Conservation (phyloP, 2,888 invertebrate genomes). For the Microctonus brassicae region DNA sequence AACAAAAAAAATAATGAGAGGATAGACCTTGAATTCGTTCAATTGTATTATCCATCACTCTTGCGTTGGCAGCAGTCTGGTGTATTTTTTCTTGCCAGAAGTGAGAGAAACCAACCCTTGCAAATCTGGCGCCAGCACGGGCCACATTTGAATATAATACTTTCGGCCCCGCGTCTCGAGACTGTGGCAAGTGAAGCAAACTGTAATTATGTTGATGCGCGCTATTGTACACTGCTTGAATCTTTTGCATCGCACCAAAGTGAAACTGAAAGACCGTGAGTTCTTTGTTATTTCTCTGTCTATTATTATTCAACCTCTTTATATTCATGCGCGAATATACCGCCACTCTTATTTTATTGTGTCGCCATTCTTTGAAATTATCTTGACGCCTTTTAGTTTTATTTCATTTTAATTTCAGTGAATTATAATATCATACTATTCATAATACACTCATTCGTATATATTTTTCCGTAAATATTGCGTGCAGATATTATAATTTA, state of each 20-base stretch:
- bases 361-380: not conserved
- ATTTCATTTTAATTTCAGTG: not conserved
- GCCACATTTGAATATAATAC: conserved; percentile 67
- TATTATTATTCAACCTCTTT: conserved; percentile 28
- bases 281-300: conserved; percentile 35
- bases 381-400: not conserved
- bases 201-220: conserved; percentile 69
- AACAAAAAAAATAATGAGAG: not conserved
- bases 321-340: not conserved
- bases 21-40: conserved; percentile 2
- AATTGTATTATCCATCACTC: conserved; percentile 27
- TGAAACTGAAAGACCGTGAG: conserved; percentile 46
- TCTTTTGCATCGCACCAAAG: conserved; percentile 55
- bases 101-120: conserved; percentile 38
- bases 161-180: conserved; percentile 48
- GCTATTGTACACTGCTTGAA: conserved; percentile 63
- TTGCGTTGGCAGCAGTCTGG: conserved; percentile 39
- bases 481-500: conserved; percentile 35
- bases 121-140: conserved; percentile 51
- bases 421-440: not conserved
- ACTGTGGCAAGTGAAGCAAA: conserved; percentile 59
- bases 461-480: not conserved
- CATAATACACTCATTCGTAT: not conserved
- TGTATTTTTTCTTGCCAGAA: conserved; percentile 12
- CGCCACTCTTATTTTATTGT: not conserved